A percentile compares a stretch with the other conserved stretches of the same genome.
phyloP scores from a whole-genome alignment of 2,888 invertebrate genomes.

The Ypsolopha scabrella region DNA sequence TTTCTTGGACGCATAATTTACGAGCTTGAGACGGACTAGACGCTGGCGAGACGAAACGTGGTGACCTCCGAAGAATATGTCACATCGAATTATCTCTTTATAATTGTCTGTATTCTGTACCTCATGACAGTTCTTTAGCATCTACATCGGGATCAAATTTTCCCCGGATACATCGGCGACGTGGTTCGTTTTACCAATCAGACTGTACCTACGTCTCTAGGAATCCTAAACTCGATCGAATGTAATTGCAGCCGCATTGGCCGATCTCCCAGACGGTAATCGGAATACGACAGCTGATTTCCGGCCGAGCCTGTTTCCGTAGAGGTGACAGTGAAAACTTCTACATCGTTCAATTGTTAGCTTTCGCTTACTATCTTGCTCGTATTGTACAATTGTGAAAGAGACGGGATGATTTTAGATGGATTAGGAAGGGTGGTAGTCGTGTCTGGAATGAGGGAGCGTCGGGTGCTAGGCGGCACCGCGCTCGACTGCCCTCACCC shows the following conservation, averaged over 20 bases:
- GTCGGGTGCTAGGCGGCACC: slow-evolving; percentile 28
- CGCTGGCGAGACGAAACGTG: slow-evolving; percentile 35
- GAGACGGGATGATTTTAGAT: neutral
- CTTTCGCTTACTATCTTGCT: slow-evolving; percentile 7
- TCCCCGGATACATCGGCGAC: neutral
- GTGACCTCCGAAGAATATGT: neutral
- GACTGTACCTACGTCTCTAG: slow-evolving; percentile 16
- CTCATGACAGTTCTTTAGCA: too few species aligned
- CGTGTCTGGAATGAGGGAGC: neutral
- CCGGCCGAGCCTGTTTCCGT: slow-evolving; percentile 30
- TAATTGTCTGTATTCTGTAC: too few species aligned
- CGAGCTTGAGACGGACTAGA: slow-evolving; percentile 40
- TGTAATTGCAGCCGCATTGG: slow-evolving; percentile 52
- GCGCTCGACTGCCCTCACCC: slow-evolving; percentile 41
- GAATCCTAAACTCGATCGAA: slow-evolving; percentile 40
- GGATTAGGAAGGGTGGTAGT: neutral
- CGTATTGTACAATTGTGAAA: slow-evolving; percentile 3
- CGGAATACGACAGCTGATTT: slow-evolving; percentile 62
- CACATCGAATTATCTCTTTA: neutral
- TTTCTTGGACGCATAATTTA: slow-evolving; percentile 59
- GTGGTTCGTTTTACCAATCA: slow-evolving; percentile 42
- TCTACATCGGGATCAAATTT: too few species aligned
- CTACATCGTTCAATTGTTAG: slow-evolving; percentile 10
- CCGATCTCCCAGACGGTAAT: slow-evolving; percentile 50
- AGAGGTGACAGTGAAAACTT: slow-evolving; percentile 12